Conservation (phyloP, 1,140 invertebrate species). For the Dendroctonus ponderosae region DNA sequence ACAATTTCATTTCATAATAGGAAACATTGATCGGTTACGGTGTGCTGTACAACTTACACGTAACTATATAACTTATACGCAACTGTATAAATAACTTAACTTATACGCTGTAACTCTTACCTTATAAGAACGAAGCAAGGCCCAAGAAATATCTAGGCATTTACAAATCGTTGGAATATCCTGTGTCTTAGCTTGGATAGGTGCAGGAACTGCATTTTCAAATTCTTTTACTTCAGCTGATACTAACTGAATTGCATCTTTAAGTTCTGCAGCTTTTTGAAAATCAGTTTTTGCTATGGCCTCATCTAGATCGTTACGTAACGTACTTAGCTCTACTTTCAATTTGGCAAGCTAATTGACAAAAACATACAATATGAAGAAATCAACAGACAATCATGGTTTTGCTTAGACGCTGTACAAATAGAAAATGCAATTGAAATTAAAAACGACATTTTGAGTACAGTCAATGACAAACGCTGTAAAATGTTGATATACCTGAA, state of each 20-base stretch:
- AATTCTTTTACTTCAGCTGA: slow-evolving; percentile 7
- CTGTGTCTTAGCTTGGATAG: slow-evolving; percentile 12
- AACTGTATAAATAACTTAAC: too few species aligned
- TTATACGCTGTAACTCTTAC: too few species aligned
- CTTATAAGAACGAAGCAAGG: slow-evolving; percentile 8
- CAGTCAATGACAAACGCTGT: too few species aligned
- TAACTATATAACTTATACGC: too few species aligned
- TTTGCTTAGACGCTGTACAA: neutral
- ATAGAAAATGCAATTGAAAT: too few species aligned
- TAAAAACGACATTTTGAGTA: too few species aligned
- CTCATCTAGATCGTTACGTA: slow-evolving; percentile 17
- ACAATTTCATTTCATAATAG: too few species aligned
- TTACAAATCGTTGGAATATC: slow-evolving; percentile 21
- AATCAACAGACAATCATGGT: neutral
- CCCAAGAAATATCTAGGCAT: slow-evolving; percentile 35
- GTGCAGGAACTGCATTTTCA: neutral
- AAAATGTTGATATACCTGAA: neutral
- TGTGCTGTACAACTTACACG: too few species aligned
- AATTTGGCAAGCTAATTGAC: slow-evolving; percentile 22
- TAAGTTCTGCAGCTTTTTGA: slow-evolving; percentile 21
- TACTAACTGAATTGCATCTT: slow-evolving; percentile 21
- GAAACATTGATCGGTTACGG: too few species aligned
- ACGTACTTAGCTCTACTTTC: slow-evolving; percentile 18
- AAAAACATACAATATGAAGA: neutral
- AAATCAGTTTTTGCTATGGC: slow-evolving; percentile 25